Evolutionary conservation across 2,888 invertebrate genomes (phyloP).

Genomic region (Clepsis dumicolana): DNA sequence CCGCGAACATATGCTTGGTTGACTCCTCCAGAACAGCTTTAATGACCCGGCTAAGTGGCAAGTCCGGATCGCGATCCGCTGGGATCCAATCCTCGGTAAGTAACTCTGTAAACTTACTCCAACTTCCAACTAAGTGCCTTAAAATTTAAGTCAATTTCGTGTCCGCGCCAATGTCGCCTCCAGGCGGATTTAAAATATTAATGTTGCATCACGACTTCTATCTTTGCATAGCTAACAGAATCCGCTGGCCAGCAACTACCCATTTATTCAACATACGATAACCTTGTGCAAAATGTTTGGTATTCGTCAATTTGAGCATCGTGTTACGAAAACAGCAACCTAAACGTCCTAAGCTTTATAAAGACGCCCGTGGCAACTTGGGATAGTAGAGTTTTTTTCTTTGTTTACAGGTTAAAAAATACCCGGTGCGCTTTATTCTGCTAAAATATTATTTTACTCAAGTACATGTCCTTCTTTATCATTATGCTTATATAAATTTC

Average conservation of each 20-base stretch:
- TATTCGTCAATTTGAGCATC: no score
- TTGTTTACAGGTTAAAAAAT: no score
- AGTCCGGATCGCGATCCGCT: slow-evolving; percentile 49
- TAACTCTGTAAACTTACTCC: slow-evolving; percentile 63
- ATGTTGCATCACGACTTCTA: slow-evolving; percentile 47
- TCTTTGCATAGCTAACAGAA: background rate
- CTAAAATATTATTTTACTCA: background rate
- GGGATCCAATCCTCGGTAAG: slow-evolving; percentile 62
- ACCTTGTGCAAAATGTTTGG: no score
- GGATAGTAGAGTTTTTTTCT: no score
- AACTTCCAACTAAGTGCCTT: slow-evolving; percentile 72
- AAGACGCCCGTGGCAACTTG: no score
- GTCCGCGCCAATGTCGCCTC: slow-evolving; percentile 57
- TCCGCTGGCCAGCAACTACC: background rate
- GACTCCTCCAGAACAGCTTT: slow-evolving; percentile 30
- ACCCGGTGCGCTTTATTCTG: no score
- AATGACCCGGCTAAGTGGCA: slow-evolving; percentile 48
- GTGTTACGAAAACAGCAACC: no score
- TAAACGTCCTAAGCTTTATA: no score
- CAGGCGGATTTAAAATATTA: slow-evolving; percentile 57
- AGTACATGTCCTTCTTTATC: background rate
- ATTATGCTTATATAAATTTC: slow-evolving; percentile 8
- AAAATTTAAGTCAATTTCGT: slow-evolving; percentile 78
- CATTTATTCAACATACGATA: no score
- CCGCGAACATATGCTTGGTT: slow-evolving; percentile 12